Evolutionary conservation across 2,113 vertebrate genomes (phyloP).

Genomic region (Apteryx owenii): DNA sequence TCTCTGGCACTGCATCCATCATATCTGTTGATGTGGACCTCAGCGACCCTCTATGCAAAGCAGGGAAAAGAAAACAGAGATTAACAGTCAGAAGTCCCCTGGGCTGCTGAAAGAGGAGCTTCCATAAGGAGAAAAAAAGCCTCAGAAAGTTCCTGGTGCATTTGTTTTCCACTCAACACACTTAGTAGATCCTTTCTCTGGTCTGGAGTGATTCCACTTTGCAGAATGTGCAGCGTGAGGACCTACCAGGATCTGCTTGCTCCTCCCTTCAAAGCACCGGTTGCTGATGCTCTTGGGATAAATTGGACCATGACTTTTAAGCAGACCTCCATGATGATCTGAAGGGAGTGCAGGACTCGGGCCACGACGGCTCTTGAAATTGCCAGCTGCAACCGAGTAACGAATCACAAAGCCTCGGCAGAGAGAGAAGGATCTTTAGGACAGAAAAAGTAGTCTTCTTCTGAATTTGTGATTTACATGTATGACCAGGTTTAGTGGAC

Average conservation of each 20-base stretch:
- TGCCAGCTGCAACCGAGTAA: too few species aligned
- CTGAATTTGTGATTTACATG: neutral
- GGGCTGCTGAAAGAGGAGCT: neutral
- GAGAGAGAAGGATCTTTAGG: neutral
- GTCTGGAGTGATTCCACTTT: neutral
- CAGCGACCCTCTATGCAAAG: neutral
- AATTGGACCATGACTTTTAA: neutral
- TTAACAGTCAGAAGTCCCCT: neutral
- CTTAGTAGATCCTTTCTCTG: neutral
- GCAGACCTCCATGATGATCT: neutral
- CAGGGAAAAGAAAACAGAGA: constrained; percentile 5
- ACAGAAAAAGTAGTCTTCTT: neutral
- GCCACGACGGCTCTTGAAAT: neutral
- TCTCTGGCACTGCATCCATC: neutral
- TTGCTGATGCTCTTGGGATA: too few species aligned
- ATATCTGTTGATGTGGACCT: neutral
- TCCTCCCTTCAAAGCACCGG: neutral
- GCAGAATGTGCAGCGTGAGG: neutral
- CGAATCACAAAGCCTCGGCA: neutral
- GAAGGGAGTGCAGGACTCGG: neutral
- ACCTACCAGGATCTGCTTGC: neutral
- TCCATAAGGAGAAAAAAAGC: neutral
- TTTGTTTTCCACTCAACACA: neutral
- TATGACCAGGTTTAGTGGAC: too few species aligned
- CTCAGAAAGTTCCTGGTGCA: neutral